A percentile compares a stretch with the other conserved stretches of the same genome.
Evolutionary conservation across 2,797 vertebrate genomes (phyloP).

Genomic region (Muscicapa comitata): DNA sequence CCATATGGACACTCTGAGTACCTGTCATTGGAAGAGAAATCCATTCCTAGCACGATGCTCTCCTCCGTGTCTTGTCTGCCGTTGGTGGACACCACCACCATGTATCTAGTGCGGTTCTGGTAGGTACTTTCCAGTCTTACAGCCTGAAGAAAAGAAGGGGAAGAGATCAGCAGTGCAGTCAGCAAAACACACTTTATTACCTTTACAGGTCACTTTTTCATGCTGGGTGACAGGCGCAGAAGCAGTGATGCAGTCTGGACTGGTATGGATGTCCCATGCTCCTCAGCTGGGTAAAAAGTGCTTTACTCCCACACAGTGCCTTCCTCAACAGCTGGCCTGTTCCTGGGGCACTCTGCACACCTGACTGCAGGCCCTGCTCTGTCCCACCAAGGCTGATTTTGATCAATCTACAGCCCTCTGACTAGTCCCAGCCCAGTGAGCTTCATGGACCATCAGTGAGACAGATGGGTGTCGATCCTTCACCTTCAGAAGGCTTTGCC

Average conservation of each 20-base stretch:
- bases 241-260: constrained; percentile 15
- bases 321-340: not conserved
- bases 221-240: constrained; percentile 12
- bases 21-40: constrained; percentile 92
- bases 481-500: not conserved
- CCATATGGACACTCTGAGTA: constrained; percentile 46
- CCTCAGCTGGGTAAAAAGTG: not conserved
- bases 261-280: accelerated
- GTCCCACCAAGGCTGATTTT: not conserved
- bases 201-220: not conserved
- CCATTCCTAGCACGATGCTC: constrained; percentile 94
- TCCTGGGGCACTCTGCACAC: not conserved
- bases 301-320: not conserved
- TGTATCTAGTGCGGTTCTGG: constrained; percentile 92
- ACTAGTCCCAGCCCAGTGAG: not conserved
- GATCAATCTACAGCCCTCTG: not conserved
- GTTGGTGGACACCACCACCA: constrained; percentile 97
- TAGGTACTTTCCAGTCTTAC: constrained; percentile 93
- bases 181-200: not conserved
- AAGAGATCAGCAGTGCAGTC: not conserved
- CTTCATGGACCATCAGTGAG: accelerated
- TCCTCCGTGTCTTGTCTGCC: constrained; percentile 97
- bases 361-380: not conserved
- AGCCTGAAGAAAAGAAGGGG: constrained; percentile 76
- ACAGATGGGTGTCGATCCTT: not conserved